Conservation (phyloP, 2,888 invertebrate genomes). For the Anoncus sp. region DNA sequence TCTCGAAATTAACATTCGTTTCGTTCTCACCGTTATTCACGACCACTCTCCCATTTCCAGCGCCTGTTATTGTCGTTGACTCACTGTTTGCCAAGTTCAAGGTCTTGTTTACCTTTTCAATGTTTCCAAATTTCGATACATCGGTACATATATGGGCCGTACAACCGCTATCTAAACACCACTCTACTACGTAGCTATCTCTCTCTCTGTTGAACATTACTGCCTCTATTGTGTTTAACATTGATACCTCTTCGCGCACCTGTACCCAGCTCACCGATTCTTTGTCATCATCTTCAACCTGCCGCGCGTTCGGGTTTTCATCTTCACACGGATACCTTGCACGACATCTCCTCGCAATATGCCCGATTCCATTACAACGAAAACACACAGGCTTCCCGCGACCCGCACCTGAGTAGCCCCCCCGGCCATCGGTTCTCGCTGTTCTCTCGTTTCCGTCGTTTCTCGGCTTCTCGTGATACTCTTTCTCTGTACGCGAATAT, state of each 20-base stretch:
- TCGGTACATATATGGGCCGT: neutral
- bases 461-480: too few species aligned
- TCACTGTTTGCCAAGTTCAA: neutral
- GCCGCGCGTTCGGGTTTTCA: neutral
- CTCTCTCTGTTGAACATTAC: neutral
- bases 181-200: too few species aligned
- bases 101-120: too few species aligned
- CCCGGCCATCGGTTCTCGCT: neutral
- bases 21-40: neutral
- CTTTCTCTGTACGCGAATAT: too few species aligned
- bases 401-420: neutral
- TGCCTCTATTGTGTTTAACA: neutral
- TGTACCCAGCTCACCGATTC: too few species aligned
- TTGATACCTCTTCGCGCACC: too few species aligned
- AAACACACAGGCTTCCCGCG: neutral
- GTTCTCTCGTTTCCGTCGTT: too few species aligned
- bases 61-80: neutral
- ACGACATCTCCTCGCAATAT: neutral
- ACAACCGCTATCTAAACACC: slow-evolving; percentile 5
- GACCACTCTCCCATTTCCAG: neutral
- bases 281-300: too few species aligned
- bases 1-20: neutral
- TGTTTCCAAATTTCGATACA: too few species aligned
- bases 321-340: too few species aligned
- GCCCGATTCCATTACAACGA: neutral